These are phyloP conservation scores for Brachypteracias leptosomus DNA, from an alignment of 2,113 vertebrate genomes.

Conservation along the genomic window DNA sequence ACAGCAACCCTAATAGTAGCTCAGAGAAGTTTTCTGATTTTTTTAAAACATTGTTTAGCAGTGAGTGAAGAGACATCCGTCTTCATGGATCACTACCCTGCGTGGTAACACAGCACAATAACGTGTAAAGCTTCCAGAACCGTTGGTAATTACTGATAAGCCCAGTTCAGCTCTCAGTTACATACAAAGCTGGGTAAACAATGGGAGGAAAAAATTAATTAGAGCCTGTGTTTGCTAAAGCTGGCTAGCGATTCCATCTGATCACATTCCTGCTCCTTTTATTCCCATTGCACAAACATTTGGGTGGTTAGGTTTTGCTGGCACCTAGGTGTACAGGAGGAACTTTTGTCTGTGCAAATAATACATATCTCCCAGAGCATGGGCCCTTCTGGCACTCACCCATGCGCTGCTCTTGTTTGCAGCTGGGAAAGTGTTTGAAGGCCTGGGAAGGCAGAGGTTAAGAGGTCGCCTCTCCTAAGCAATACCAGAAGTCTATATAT, in stretches of 20 bases:
- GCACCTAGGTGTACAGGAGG: neutral
- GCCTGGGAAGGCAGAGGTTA: neutral
- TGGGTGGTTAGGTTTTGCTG: slow-evolving; percentile 42
- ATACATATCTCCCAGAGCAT: neutral
- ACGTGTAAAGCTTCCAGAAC: slow-evolving; percentile 44
- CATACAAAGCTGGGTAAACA: slow-evolving; percentile 69
- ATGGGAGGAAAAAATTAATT: slow-evolving; percentile 68
- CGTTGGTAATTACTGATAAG: slow-evolving; percentile 68
- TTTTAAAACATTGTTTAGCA: neutral
- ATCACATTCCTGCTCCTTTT: slow-evolving; percentile 47
- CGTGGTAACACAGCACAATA: slow-evolving; percentile 8
- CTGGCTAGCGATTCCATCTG: slow-evolving; percentile 48
- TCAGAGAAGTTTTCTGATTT: neutral
- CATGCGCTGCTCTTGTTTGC: neutral
- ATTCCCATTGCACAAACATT: slow-evolving; percentile 56
- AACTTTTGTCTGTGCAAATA: slow-evolving; percentile 30
- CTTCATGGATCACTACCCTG: slow-evolving; percentile 4
- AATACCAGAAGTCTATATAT: neutral
- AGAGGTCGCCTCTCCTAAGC: neutral
- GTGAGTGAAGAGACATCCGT: neutral
- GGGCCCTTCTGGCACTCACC: neutral
- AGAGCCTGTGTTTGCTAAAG: slow-evolving; percentile 59
- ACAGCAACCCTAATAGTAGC: fast-evolving
- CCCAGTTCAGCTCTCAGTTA: slow-evolving; percentile 49
- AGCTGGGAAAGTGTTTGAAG: neutral